These are phyloP conservation scores for Gymnocypris eckloni DNA, from an alignment of 2,797 vertebrate genomes.

Conservation along the genomic window DNA sequence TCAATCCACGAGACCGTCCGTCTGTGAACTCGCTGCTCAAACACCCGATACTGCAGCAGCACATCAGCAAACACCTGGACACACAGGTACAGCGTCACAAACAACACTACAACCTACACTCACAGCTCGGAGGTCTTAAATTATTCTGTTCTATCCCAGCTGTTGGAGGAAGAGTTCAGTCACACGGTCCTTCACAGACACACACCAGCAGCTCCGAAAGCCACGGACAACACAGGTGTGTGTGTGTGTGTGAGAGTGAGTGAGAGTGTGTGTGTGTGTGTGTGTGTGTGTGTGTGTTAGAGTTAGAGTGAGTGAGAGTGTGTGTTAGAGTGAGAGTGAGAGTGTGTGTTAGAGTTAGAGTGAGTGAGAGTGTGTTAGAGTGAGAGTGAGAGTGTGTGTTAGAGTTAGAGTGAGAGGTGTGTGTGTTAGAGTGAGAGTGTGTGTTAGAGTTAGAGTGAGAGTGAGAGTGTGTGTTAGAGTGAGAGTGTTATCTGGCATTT, in stretches of 20 bases:
- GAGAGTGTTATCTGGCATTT: not conserved
- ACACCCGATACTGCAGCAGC: conserved; percentile 81
- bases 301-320: not conserved
- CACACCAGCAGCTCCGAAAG: conserved; percentile 53
- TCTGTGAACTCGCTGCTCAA: conserved; percentile 86
- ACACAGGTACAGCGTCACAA: conserved; percentile 77
- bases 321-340: not conserved
- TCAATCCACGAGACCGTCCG: conserved; percentile 84
- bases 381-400: not conserved
- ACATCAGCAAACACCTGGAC: conserved; percentile 77
- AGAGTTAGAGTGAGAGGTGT: not conserved
- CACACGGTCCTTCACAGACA: conserved; percentile 60
- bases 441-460: not conserved
- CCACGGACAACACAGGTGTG: not conserved
- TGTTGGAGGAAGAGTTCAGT: conserved; percentile 77
- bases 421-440: not conserved
- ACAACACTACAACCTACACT: not conserved
- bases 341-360: not conserved
- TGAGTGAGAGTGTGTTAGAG: not conserved
- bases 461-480: not conserved
- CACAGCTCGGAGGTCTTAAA: too few relatives aligned
- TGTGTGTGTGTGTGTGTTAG: too few relatives aligned
- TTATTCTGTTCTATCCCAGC: conserved; percentile 55
- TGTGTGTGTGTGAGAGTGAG: not conserved
- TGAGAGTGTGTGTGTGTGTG: not conserved